These are phyloP conservation scores for Nomada ferruginata DNA, from an alignment of 2,888 invertebrate genomes.

Conservation along the genomic window DNA sequence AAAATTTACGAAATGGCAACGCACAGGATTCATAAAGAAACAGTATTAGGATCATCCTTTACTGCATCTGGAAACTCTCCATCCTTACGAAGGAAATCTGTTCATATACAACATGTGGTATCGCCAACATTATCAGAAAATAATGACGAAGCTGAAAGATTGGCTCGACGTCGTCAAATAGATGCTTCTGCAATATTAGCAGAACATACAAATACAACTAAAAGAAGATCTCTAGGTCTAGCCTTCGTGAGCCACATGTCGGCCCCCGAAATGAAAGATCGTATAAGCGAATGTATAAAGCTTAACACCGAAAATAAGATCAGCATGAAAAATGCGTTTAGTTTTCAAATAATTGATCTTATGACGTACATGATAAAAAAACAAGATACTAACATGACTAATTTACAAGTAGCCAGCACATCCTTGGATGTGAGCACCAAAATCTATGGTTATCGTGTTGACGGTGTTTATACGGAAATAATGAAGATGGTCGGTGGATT, in stretches of 20 bases:
- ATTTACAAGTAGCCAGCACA: conserved; percentile 92
- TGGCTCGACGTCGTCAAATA: conserved; percentile 63
- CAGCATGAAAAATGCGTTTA: conserved; percentile 95
- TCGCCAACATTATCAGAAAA: conserved; percentile 64
- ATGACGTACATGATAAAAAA: conserved; percentile 90
- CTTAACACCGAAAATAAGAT: conserved; percentile 87
- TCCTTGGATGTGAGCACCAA: conserved; percentile 95
- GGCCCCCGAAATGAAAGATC: conserved; percentile 72
- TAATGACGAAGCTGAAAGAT: conserved; percentile 78
- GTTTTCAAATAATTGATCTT: conserved; percentile 93
- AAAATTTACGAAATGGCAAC: conserved; percentile 27
- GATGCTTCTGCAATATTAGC: neutral
- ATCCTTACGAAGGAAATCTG: conserved; percentile 62
- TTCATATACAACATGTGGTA: neutral
- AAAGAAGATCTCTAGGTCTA: conserved; percentile 72
- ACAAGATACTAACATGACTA: conserved; percentile 89
- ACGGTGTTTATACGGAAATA: conserved; percentile 92
- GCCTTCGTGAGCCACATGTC: conserved; percentile 69
- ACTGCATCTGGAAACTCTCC: neutral
- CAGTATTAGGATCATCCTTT: neutral
- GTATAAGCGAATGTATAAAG: conserved; percentile 78
- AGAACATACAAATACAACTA: neutral
- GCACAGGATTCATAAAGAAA: neutral
- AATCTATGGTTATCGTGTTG: conserved; percentile 94
- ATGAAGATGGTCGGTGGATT: conserved; percentile 91